Base-by-base conservation (phyloP, 2,888 invertebrate genomes). In the Ischnura elegans region DNA sequence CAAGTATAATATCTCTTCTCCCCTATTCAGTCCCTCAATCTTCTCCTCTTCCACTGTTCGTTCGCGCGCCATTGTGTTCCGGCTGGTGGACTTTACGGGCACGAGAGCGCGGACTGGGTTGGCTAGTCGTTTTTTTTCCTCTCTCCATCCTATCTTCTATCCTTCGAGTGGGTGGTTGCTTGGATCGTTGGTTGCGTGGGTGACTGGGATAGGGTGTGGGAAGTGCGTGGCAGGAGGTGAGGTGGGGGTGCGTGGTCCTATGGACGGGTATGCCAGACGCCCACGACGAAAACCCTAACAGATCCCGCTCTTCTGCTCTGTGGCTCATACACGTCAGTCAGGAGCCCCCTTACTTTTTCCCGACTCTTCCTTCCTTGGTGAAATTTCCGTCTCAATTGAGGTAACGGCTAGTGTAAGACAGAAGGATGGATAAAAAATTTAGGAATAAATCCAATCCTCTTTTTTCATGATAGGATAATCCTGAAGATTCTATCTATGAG, bases 51-150 rank as follows among this genome's bases (percentile, higher is more conserved):
- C 25, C 25, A 3, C n/a, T 13, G 66, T 29, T 29, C 29, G 66
- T 66, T 76, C 76, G 76, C 76, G 76, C 76, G 76, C 76, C 76
- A 76, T 76, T 76, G 76, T 76, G 76, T 61, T 76, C 76, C 36
- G 13, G 16, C 25, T 10, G 36, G 76, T 36, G 76, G 76, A 76
- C 76, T 76, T 76, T 76, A 0, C 76, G 36, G 36, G 76, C 76
- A 76, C 76, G 76, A 76, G 76, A 76, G 76, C 76, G 76, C 76
- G 13, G 29, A 1, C 0, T 29, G 29, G 76, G 21, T 61, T 16
- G 76, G 36, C 13, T 36, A 10, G 29, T 29, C 25, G 21, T 19
- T 61, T 61, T 61, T 61, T 61, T 76, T 51, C 2, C 16, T 51
- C 51, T 51, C 51, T 13, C 8, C 1, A 19, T 13, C 13, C 19